Percentiles rank a stretch among this genome's conserved stretches.
These are phyloP conservation scores for Sinocyclocheilus grahami DNA, from an alignment of 2,113 vertebrate species.

Conservation along the genomic window DNA sequence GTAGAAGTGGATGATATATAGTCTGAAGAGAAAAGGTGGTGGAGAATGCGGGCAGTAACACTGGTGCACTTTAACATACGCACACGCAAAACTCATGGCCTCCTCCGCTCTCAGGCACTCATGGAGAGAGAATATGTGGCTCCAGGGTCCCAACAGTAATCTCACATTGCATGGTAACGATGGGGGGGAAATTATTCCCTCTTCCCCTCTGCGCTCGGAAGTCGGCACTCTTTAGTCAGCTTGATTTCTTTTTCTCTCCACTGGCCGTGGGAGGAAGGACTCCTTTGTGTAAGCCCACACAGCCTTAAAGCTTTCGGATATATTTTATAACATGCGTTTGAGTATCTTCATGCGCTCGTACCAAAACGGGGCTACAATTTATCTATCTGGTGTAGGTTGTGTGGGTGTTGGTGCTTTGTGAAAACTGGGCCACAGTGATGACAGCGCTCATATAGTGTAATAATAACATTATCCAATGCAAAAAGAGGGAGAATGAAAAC, in stretches of 20 bases:
- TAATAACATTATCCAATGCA: constrained; percentile 36
- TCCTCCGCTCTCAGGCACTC: constrained; percentile 33
- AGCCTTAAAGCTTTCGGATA: constrained; percentile 74
- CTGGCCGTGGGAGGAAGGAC: constrained; percentile 71
- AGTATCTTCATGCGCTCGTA: constrained; percentile 23
- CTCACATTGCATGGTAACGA: constrained; percentile 68
- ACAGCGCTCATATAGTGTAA: constrained; percentile 42
- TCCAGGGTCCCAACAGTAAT: constrained; percentile 69
- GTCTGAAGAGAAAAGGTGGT: not conserved
- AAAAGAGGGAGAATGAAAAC: constrained; percentile 19
- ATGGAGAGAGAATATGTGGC: constrained; percentile 57
- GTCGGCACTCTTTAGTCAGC: constrained; percentile 69
- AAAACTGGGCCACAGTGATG: constrained; percentile 49
- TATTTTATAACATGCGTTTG: constrained; percentile 53
- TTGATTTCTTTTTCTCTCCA: constrained; percentile 71
- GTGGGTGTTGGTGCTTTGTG: constrained; percentile 53
- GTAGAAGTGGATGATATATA: constrained; percentile 43
- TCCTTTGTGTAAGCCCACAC: constrained; percentile 74
- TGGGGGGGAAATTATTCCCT: constrained; percentile 70
- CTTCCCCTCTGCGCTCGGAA: constrained; percentile 51
- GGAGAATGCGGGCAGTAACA: constrained; percentile 1
- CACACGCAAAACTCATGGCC: constrained; percentile 49
- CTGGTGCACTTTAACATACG: constrained; percentile 22
- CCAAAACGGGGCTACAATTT: constrained; percentile 43
- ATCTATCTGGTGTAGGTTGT: constrained; percentile 50